Evolutionary conservation across 2,113 vertebrate genomes (phyloP), one percentile per base, ranked within the genome.

Genomic region (Eulemur rufifrons): DNA sequence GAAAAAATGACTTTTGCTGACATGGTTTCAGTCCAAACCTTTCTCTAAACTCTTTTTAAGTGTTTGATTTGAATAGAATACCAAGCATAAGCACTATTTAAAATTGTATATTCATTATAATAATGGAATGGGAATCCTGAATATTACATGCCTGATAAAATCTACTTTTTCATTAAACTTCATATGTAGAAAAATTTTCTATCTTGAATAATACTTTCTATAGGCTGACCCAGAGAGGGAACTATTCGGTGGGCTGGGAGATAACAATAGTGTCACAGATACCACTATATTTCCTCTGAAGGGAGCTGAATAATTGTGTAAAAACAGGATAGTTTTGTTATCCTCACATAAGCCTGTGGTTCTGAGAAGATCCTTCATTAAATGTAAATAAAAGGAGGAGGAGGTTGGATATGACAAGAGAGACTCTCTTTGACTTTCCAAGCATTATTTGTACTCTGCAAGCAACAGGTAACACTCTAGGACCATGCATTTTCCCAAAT

Each of bases 111-210:
- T 91, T 81, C 20, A 68, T 45, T 86, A 39, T 82, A 68, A 89
- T 21, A 74, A 59, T 68, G 74, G 47, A 89, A 56, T 86, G 80
- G 77, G 29, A 82, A 83, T 73, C 56, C 86, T 93, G 78, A 88
- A 82, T 82, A 91, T 47, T 47, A 47, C 83, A 86, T 91, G 54
- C 47, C 78, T 89, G 92, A 93, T 83, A 91, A 91, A 89, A 73
- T 77, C 25, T 86, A 77, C 59, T 82, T 97, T 84, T 61, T 77
- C 73, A 66, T 88, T 82, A 94, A 93, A 88, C 50, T 34, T 86
- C 23, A 21, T 66, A 89, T 23, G 47, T 20, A n/a, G 34, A 91
- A 66, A 85, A 86, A 73, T 95, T 71, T 91, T 66, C 82, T 91
- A 34, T 91, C 77, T 93, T 39, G 7, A 88, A 82, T 95, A 63